Evolutionary conservation across 2,113 vertebrate species (phyloP).

Genomic region (Pseudorectes ferrugineus): DNA sequence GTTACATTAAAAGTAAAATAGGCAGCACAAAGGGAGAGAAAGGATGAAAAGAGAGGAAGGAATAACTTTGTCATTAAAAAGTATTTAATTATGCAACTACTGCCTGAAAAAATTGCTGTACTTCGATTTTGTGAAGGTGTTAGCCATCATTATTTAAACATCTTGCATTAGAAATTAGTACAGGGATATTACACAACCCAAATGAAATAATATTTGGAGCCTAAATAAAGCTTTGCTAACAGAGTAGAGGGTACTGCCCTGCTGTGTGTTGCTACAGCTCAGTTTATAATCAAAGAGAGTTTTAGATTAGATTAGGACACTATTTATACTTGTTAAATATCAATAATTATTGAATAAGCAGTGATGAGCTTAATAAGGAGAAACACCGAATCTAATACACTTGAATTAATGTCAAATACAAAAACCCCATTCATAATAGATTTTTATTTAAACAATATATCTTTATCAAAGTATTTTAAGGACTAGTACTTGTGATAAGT

Average conservation of each 20-base stretch:
- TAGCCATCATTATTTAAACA: not conserved
- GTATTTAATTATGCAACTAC: not conserved
- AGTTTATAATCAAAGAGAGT: not conserved
- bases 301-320: not conserved
- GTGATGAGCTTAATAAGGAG: not conserved
- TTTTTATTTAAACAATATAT: not conserved
- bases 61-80: not conserved
- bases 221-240: not conserved
- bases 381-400: not conserved
- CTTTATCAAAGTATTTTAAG: not conserved
- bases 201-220: not conserved
- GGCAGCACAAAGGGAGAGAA: not conserved
- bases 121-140: not conserved
- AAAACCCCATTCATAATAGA: not conserved
- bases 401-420: not conserved
- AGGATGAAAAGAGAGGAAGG: not conserved
- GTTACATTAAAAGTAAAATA: not conserved
- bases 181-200: not conserved
- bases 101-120: not conserved
- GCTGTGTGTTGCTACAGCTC: not conserved
- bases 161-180: not conserved
- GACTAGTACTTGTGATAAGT: not conserved
- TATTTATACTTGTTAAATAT: not conserved
- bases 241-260: not conserved
- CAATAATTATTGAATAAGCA: not conserved